Conservation (phyloP, 2,888 invertebrate species). For the Eulithis prunata region DNA sequence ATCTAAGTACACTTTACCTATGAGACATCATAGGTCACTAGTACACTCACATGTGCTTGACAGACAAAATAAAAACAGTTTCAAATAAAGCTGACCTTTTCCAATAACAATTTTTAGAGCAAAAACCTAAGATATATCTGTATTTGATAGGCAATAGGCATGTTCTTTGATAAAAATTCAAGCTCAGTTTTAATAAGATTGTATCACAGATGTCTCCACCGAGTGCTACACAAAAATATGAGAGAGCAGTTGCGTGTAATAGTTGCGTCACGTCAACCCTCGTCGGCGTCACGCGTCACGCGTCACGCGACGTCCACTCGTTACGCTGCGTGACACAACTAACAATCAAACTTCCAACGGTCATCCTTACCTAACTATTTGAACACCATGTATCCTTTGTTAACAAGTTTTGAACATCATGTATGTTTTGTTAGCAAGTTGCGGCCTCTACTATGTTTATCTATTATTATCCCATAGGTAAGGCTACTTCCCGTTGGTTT, state of each 20-base stretch:
- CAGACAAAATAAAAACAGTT: too few relatives aligned
- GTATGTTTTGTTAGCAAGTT: conserved; percentile 1
- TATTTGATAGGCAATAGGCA: too few relatives aligned
- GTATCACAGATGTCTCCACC: conserved; percentile 1
- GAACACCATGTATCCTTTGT: conserved; percentile 17
- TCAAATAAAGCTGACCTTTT: too few relatives aligned
- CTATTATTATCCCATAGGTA: background rate
- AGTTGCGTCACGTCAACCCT: conserved; percentile 17
- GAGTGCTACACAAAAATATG: conserved; percentile 3
- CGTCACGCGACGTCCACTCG: conserved; percentile 5
- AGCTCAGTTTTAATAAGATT: conserved; percentile 1
- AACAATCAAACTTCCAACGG: conserved; percentile 16
- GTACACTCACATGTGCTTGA: too few relatives aligned
- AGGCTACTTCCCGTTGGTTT: too few relatives aligned
- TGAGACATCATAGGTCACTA: too few relatives aligned
- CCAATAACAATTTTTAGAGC: too few relatives aligned
- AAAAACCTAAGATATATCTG: too few relatives aligned
- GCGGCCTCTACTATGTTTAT: background rate
- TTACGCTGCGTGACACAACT: conserved; percentile 12
- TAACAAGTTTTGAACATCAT: conserved; percentile 9
- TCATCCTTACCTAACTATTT: conserved; percentile 14
- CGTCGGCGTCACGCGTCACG: conserved; percentile 14
- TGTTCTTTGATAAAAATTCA: background rate
- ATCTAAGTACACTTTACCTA: too few relatives aligned
- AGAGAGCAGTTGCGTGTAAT: conserved; percentile 12